Evolutionary conservation across 2,113 vertebrate species (phyloP), one percentile per base, ranked within the genome.

Genomic region (Trinectes maculatus): DNA sequence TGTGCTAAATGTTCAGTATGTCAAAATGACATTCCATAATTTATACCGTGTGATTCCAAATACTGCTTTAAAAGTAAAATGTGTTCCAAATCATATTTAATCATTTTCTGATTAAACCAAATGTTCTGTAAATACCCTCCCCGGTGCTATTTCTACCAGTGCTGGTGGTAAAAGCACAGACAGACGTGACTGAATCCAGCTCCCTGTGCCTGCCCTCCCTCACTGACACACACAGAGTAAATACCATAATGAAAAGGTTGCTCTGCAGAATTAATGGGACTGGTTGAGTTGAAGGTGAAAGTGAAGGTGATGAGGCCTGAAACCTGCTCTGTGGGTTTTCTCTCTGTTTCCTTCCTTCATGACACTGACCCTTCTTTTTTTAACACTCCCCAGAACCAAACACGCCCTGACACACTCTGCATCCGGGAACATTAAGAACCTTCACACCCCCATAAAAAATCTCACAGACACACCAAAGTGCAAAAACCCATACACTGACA

Each of bases 301-400:
- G 8, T 85, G 71, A 21, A 78, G 61, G 71, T 77, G 70, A 74
- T 72, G 12, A 11, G 61, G 6, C 66, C 70, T 71, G 63, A 79
- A 75, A 69, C 67, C 84, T 78, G 60, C 66, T 68, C 26, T 18
- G 12, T 60, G 40, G 18, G 3, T 60, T 21, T 63, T 33, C 29
- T 10, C n/a, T 48, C 13, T 76, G 28, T 61, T 39, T 62, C 49
- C 13, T 44, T 59, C 13, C 16, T 18, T 43, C 51, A 22, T 61
- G 56, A 16, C 55, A 48, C 44, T 10, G 2, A 66, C 48, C 43
- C 56, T 37, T 19, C 31, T 31, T 43, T 53, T 47, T 8, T n/a
- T n/a, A n/a, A n/a, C 47, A 61, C 44, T 28, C 52, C 31, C 28
- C 21, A 57, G 42, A 44, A 42, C 31, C 48, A 67, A 59, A 73